Base-by-base conservation (phyloP, 1,140 invertebrate species). In the Asobara japonica region DNA sequence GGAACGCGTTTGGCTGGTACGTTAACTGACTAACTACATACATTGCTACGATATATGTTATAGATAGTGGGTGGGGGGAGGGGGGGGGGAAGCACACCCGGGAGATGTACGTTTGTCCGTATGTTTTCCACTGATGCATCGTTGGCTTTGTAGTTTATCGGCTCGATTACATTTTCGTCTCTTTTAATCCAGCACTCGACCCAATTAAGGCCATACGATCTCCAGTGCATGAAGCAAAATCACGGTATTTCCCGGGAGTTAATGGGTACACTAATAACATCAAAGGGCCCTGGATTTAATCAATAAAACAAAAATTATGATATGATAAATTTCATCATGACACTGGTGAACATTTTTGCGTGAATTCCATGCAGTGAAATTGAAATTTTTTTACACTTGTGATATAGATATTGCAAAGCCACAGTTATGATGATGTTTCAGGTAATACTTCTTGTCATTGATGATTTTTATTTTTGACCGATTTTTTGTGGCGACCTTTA, bases 111-210 rank as follows among this genome's bases (percentile, higher is more conserved):
- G 22, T 56, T 56, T 51, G n/a, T 13, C 45, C 51, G 51, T 22
- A 10, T 27, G 18, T 56, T 25, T 56, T 2, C 13, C 51, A 56
- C 20, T 56, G 51, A 56, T 27, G 51, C 51, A 18, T 11, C 51
- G 22, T 22, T 56, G 51, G 51, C 51, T 51, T 51, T 56, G 51
- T 56, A 25, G 22, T 56, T 56, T 56, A 56, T 56, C 51, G 51
- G 51, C 11, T 22, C 20, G 51, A 56, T 56, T 56, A 27, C 51
- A 56, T 56, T 56, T 56, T 56, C 51, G 13, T 56, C 51, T 56
- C 51, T 25, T 56, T 56, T 22, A 51, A 7, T 22, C 51, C 20
- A 25, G 8, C 20, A 8, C 18, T 56, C 51, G 51, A 25, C 51
- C 51, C 22, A 56, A 56, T 56, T 56, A 56, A 45, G 25, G 18